These are phyloP conservation scores for Salmo trutta DNA, from an alignment of 2,797 vertebrate species.

Conservation along the genomic window DNA sequence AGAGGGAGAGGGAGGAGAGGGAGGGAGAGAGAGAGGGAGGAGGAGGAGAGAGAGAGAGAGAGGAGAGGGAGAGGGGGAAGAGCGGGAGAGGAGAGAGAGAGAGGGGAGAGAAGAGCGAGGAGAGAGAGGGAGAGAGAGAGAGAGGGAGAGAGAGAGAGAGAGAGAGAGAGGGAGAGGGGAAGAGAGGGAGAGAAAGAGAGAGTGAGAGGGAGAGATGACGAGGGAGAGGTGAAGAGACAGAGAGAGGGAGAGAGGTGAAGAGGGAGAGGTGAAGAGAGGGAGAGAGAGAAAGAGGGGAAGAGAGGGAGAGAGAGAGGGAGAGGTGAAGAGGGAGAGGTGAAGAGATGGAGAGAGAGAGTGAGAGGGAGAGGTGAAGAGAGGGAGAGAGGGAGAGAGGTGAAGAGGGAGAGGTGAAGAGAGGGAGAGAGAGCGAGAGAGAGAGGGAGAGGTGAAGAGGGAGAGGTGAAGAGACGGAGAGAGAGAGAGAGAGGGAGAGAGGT, in stretches of 20 bases:
- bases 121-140: no score
- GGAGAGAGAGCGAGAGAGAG: neutral
- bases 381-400: slow-evolving; percentile 18
- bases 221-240: neutral
- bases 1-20: no score
- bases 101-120: no score
- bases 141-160: no score
- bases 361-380: neutral
- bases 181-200: neutral
- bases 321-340: neutral
- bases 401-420: neutral
- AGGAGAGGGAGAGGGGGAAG: neutral
- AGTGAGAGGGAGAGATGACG: neutral
- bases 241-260: neutral
- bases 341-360: neutral
- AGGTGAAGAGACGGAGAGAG: neutral
- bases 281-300: no score
- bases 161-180: neutral
- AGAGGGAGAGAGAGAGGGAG: no score
- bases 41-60: neutral
- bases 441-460: neutral
- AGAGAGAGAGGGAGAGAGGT: neutral
- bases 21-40: neutral
- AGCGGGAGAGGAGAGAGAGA: slow-evolving; percentile 28
- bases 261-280: neutral